Evolutionary conservation across 2,113 vertebrate genomes (phyloP).

Genomic region (Mugil cephalus): DNA sequence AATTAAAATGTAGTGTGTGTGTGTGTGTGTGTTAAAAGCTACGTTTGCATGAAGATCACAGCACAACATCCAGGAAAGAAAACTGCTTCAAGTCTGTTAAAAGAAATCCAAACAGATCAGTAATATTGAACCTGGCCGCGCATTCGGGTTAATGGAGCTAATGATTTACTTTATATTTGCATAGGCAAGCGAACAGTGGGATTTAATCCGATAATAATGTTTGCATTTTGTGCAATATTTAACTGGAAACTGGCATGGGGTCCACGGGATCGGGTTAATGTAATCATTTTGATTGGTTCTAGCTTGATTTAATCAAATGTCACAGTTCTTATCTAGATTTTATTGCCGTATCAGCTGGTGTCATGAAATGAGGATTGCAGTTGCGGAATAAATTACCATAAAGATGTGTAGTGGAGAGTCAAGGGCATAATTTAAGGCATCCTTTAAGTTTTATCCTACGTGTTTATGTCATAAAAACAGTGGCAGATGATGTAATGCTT

Average conservation of each 20-base stretch:
- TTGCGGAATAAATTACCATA: not conserved
- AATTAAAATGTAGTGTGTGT: no score
- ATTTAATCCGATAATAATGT: slow-evolving; percentile 18
- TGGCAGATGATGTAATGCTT: no score
- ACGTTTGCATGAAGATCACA: no score
- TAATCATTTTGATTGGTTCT: not conserved
- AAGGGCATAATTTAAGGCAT: no score
- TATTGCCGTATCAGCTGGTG: no score
- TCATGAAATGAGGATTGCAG: slow-evolving; percentile 2
- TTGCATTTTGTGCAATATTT: slow-evolving; percentile 22
- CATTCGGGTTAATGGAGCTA: not conserved
- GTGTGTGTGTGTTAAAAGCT: no score
- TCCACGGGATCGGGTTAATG: no score
- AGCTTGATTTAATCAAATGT: slow-evolving; percentile 33
- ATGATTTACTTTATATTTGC: slow-evolving; percentile 7
- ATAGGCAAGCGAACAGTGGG: not conserved
- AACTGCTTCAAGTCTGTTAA: slow-evolving; percentile 1
- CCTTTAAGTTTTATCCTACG: no score
- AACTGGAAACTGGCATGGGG: slow-evolving; percentile 19
- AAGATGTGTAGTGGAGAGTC: slow-evolving; percentile 1
- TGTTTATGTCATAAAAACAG: no score
- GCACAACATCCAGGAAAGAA: not conserved
- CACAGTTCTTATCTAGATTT: not conserved
- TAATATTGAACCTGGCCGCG: slow-evolving; percentile 2
- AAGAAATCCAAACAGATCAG: slow-evolving; percentile 15